Evolutionary conservation across 2,797 vertebrate genomes (phyloP).

Genomic region (Semotilus atromaculatus): DNA sequence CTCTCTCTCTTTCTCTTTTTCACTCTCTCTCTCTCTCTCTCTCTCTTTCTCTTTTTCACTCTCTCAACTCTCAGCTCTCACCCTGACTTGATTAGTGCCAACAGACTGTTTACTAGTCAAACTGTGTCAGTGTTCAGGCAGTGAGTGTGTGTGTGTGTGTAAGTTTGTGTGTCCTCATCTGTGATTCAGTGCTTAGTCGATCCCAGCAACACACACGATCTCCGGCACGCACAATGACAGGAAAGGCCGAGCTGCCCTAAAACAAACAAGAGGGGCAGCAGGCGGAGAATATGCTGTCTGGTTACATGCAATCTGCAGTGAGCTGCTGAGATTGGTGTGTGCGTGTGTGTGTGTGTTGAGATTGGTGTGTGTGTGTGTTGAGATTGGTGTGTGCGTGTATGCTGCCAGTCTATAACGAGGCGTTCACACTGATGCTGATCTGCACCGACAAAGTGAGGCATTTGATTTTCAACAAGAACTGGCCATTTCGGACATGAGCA

Average conservation of each 20-base stretch:
- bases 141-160: conserved; percentile 17
- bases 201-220: conserved; percentile 47
- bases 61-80: conserved; percentile 11
- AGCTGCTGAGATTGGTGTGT: conserved; percentile 56
- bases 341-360: conserved; percentile 11
- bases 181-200: conserved; percentile 59
- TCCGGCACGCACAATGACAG: conserved; percentile 77
- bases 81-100: conserved; percentile 8
- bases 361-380: too few species aligned
- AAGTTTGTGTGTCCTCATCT: conserved; percentile 27
- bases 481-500: neutral
- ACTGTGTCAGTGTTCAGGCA: conserved; percentile 48
- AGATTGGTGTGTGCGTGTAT: conserved; percentile 38
- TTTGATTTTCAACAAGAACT: conserved; percentile 6
- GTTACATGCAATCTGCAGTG: conserved; percentile 61
- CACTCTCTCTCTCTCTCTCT: neutral
- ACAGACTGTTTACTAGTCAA: conserved; percentile 50
- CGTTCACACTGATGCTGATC: neutral
- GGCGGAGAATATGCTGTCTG: conserved; percentile 71
- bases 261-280: conserved; percentile 69
- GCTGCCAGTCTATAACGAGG: neutral
- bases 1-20: neutral
- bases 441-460: conserved; percentile 9
- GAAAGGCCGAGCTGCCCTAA: conserved; percentile 76
- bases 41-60: neutral